These are phyloP conservation scores for Fragum sueziense DNA, from an alignment of 2,888 invertebrate genomes.

Conservation along the genomic window DNA sequence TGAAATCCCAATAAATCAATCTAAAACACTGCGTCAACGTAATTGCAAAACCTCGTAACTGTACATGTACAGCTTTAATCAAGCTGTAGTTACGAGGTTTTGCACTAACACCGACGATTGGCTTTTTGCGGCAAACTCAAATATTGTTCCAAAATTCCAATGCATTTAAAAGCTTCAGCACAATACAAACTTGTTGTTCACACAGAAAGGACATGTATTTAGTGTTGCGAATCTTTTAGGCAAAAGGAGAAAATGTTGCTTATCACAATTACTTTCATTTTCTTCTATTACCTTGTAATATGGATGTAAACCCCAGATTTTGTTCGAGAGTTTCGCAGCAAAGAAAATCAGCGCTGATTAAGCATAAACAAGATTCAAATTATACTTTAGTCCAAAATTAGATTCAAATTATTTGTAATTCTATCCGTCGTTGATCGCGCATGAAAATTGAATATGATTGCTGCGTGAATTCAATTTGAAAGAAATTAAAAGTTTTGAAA, in stretches of 20 bases:
- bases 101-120: too few species aligned
- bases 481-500: not conserved
- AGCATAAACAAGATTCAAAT: not conserved
- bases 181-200: too few species aligned
- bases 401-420: constrained; percentile 7
- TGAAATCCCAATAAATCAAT: too few species aligned
- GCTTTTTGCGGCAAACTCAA: too few species aligned
- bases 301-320: not conserved
- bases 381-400: not conserved
- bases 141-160: too few species aligned
- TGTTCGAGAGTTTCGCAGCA: not conserved
- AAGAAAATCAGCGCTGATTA: too few species aligned
- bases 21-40: too few species aligned
- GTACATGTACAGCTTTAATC: too few species aligned
- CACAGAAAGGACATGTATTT: too few species aligned
- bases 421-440: not conserved
- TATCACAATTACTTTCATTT: not conserved
- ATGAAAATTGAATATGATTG: constrained; percentile 1
- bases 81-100: too few species aligned
- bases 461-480: not conserved
- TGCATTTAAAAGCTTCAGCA: not conserved
- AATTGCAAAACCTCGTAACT: too few species aligned
- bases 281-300: not conserved
- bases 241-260: not conserved
- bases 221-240: not conserved